Evolutionary conservation across 2,797 vertebrate genomes (phyloP), one percentile per base, ranked within the genome.

Genomic region (Neosilurus mollespiculum): DNA sequence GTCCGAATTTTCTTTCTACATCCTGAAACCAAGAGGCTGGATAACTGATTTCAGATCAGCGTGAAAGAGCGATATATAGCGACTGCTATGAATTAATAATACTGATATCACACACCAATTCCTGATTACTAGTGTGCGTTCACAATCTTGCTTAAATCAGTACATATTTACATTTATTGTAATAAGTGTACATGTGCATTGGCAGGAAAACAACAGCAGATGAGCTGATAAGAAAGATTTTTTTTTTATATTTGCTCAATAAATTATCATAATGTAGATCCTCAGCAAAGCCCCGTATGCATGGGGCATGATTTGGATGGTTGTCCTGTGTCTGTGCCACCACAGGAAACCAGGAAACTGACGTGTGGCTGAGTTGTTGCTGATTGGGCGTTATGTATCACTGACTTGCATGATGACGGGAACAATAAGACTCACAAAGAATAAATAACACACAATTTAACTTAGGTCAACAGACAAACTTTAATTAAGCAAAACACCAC

Each of bases 81-180:
- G 1, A 51, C 71, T 15, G 14, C 69, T 72, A 10, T 14, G 49
- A 71, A 22, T 71, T 70, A 22, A 7, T 24, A 24, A n/a, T 14
- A 4, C 43, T 9, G 43, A 72, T 8, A 77, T 9, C 49, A 9
- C 49, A 53, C 49, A 24, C 49, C 37, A 43, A 6, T 43, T 43
- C 37, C 2, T 67, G 81, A 66, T 83, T 77, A 69, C 71, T 62
- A 84, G 76, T 64, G 64, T 78, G 79, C 71, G 76, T 64, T 73
- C 75, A 62, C 77, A 72, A 56, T 67, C n/a, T 78, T 64, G 81
- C 43, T 81, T 26, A 61, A 49, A 34, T 56, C 80, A n/a, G n/a
- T 61, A 43, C 34, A 62, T 61, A 77, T 61, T 77, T 72, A 61
- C 71, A 54, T 77, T 49, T 34, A 77, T 69, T 72, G 30, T 59